Percentiles rank a stretch among this genome's conserved stretches.
Conservation (phyloP, 2,888 invertebrate species). For the Platypus cylindrus region DNA sequence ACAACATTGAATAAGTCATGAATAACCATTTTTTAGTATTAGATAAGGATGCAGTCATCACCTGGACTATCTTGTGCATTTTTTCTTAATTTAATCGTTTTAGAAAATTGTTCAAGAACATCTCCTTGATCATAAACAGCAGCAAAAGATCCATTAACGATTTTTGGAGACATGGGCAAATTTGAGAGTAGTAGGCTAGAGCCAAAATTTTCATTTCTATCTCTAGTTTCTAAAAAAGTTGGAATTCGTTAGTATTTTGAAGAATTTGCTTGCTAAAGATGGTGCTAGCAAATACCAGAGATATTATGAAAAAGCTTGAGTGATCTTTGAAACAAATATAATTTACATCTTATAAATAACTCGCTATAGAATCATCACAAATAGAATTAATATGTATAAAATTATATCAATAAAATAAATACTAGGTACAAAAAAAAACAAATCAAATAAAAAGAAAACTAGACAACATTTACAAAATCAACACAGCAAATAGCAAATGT, state of each 20-base stretch:
- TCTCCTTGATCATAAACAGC: conserved; percentile 78
- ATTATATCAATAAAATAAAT: too few species aligned
- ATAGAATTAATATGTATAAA: too few species aligned
- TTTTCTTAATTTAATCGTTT: conserved; percentile 48
- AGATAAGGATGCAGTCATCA: conserved; percentile 26
- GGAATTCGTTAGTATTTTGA: too few species aligned
- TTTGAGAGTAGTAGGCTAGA: conserved; percentile 87
- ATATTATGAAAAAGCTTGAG: neutral
- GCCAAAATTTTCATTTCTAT: conserved; percentile 78
- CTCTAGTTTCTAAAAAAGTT: conserved; percentile 64
- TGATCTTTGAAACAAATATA: neutral
- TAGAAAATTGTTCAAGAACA: conserved; percentile 57
- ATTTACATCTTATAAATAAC: neutral
- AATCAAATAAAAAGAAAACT: too few species aligned
- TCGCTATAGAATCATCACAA: neutral
- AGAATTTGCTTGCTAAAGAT: neutral
- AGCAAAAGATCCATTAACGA: conserved; percentile 87
- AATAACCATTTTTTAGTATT: too few species aligned
- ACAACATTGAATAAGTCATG: conserved; percentile 24
- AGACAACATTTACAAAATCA: too few species aligned
- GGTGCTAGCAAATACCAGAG: neutral
- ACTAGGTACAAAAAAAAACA: too few species aligned
- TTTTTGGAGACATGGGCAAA: conserved; percentile 92
- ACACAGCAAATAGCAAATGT: too few species aligned
- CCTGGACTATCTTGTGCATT: conserved; percentile 69